Percentiles rank a stretch among this genome's conserved stretches.
Evolutionary conservation across 1,140 invertebrate genomes (phyloP).

Genomic region (Zaprionus tsacasi): DNA sequence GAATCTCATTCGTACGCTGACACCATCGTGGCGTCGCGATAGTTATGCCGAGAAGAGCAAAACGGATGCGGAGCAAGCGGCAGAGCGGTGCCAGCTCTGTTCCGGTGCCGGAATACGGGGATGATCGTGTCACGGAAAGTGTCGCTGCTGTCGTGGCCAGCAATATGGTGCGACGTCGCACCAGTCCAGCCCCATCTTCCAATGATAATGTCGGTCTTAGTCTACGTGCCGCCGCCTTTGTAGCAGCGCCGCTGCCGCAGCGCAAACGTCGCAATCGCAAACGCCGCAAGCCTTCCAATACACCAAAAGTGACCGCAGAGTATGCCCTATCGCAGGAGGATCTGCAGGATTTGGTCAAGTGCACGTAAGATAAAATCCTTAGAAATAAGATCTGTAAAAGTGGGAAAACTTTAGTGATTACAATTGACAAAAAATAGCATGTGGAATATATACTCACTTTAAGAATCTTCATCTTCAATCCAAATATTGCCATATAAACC

Average conservation of each 20-base stretch:
- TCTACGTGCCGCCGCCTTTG: not conserved
- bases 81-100: not conserved
- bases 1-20: constrained; percentile 71
- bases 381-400: not conserved
- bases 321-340: constrained; percentile 71
- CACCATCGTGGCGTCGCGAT: constrained; percentile 76
- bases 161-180: constrained; percentile 21
- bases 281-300: constrained; percentile 3
- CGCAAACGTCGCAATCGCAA: constrained; percentile 36
- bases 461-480: too few relatives aligned
- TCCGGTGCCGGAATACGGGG: constrained; percentile 37
- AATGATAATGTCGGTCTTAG: constrained; percentile 42
- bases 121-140: constrained; percentile 38
- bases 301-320: constrained; percentile 47
- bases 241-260: not conserved
- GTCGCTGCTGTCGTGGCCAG: constrained; percentile 32
- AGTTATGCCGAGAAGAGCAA: constrained; percentile 72
- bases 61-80: constrained; percentile 43
- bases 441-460: too few relatives aligned
- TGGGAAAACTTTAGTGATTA: not conserved
- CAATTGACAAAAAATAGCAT: not conserved
- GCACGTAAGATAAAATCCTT: constrained; percentile 64
- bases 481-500: not conserved
- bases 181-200: constrained; percentile 42
- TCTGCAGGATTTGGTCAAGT: constrained; percentile 76